These are phyloP conservation scores for Rhabdomys dilectus DNA, from an alignment of 2,113 vertebrate genomes.

Conservation along the genomic window DNA sequence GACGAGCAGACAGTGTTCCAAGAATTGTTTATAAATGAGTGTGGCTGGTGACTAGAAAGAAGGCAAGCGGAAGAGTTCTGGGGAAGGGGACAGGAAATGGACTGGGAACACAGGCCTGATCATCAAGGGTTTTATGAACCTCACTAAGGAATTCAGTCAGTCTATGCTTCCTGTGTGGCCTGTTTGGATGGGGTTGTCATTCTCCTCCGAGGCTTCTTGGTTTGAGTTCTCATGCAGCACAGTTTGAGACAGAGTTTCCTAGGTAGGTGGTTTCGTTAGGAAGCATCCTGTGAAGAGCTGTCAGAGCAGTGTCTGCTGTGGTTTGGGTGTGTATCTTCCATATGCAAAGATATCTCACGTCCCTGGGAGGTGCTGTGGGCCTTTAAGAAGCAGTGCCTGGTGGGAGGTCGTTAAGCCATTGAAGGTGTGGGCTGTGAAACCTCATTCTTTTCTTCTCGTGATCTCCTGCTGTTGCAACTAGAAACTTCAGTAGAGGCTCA, in stretches of 20 bases:
- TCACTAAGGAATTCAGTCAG: neutral
- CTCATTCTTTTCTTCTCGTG: neutral
- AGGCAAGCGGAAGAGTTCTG: neutral
- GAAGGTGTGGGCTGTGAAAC: neutral
- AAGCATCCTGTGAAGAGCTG: neutral
- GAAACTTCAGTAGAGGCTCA: neutral
- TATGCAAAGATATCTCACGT: neutral
- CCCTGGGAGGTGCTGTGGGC: neutral
- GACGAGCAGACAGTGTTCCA: neutral
- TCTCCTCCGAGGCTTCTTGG: too few relatives aligned
- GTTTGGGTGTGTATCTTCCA: neutral
- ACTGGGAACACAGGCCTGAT: neutral
- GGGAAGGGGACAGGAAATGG: neutral
- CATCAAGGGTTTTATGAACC: neutral
- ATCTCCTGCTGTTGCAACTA: neutral
- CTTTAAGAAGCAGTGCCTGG: neutral
- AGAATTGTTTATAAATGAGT: neutral
- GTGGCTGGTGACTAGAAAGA: neutral
- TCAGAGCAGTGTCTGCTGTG: too few relatives aligned
- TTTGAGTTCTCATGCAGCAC: neutral
- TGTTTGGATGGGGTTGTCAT: neutral
- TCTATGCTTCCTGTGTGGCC: neutral
- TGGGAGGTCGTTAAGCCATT: neutral
- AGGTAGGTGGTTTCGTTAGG: neutral
- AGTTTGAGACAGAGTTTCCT: neutral